phyloP scores from a whole-genome alignment of 35 echinoderm and acorn worm genomes.

The Hemicentrotus pulcherrimus region DNA sequence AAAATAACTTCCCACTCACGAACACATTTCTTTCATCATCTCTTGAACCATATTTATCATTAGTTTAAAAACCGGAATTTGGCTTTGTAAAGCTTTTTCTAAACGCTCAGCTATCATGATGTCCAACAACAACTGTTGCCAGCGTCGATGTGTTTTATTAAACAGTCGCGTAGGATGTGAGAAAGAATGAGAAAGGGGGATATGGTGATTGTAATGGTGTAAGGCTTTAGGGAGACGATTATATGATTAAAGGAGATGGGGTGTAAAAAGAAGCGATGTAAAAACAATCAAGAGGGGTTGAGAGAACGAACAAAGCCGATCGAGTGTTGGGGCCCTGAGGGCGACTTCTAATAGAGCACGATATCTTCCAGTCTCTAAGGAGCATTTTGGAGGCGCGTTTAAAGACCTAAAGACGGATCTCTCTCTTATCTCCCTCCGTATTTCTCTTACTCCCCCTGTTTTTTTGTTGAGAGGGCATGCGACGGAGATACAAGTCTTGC shows the following conservation, averaged over 20 bases:
- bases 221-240: slow-evolving; percentile 30
- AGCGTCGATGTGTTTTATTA: background rate
- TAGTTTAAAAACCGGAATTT: background rate
- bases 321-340: background rate
- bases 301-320: slow-evolving; percentile 41
- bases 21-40: background rate
- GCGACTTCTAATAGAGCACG: slow-evolving; percentile 39
- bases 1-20: too few relatives aligned
- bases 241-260: slow-evolving; percentile 48
- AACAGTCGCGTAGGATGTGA: background rate
- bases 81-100: background rate
- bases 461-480: background rate
- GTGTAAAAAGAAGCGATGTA: slow-evolving; percentile 52
- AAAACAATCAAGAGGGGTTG: slow-evolving; percentile 46
- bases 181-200: background rate
- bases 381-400: background rate
- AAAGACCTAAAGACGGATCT: background rate
- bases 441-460: background rate
- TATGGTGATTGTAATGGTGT: slow-evolving; percentile 28
- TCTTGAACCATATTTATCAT: background rate
- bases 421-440: background rate
- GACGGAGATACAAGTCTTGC: slow-evolving; percentile 29
- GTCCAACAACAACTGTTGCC: background rate
- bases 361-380: background rate
- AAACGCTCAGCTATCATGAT: background rate